Base-by-base conservation (phyloP, 2,113 vertebrate species). In the Phylloscopus trochiloides region DNA sequence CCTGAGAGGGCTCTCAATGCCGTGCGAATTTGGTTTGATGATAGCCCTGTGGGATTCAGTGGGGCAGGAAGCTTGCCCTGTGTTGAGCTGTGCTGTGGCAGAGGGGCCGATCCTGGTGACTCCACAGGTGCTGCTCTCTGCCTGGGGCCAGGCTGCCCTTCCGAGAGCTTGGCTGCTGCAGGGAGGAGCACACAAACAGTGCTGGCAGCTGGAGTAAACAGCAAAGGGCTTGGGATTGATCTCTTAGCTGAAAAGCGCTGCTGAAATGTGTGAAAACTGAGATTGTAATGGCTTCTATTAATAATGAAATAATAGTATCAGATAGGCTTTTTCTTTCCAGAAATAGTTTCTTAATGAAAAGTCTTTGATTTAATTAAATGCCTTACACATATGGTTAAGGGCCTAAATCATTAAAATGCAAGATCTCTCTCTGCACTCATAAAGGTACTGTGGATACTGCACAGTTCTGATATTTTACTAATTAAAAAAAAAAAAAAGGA, bases 11-110 rank as follows among this genome's bases (percentile, higher is more conserved):
- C 61, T 50, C 32, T 32, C 14, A 24, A 3, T 16, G 52, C 24
- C 0, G 0, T 1, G 3, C 15, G 11, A 19, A 43, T 26, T 14
- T 17, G 31, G 17, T 47, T 31, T 50, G 77, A 14, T 31, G 5
- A 6, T 6, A 6, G 9, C 38, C 18, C 63, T 11, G 29, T 3
- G 47, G n/a, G 67, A 43, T 26, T 29, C 18, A 25, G 36, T 1
- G 10, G 24, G 24, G 42, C 47, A 16, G 6, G 26, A 10, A 25
- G 40, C 20, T 8, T 48, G 31, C 43, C 7, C 20, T 24, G 48
- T 9, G 24, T 36, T 70, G 86, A 26, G 9, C 72, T 34, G 12
- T 3, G 45, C 11, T 48, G 62, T 51, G 36, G 59, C 31, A 5
- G 5, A 77, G 68, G 24, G 65, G 32, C 36, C 26, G n/a, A 3